phyloP scores from a whole-genome alignment of 2,113 vertebrate species.

The Numida meleagris region DNA sequence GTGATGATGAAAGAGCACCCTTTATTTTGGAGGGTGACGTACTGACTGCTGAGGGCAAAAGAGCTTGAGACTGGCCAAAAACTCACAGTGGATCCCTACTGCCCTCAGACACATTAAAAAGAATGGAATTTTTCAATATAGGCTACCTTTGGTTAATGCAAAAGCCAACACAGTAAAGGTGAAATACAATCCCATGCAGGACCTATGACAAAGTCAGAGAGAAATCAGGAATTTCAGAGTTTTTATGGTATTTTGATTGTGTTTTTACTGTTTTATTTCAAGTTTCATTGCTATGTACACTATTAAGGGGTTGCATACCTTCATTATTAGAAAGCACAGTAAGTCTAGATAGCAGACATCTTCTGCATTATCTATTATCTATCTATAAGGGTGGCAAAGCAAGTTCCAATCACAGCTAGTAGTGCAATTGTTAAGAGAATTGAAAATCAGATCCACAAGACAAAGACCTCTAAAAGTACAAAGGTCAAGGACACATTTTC shows the following conservation, averaged over 20 bases:
- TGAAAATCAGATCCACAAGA: background rate
- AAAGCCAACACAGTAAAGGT: background rate
- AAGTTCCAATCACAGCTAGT: background rate
- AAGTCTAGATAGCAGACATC: background rate
- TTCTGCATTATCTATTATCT: background rate
- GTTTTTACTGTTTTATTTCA: background rate
- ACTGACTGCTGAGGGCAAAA: background rate
- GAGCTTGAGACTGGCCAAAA: background rate
- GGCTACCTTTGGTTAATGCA: background rate
- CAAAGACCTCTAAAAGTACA: background rate
- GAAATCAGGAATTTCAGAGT: background rate
- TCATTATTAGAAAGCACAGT: background rate
- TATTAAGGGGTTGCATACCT: background rate
- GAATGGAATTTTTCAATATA: background rate
- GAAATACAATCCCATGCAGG: background rate
- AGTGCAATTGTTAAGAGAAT: background rate
- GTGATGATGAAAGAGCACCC: background rate
- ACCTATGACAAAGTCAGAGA: background rate
- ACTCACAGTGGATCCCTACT: background rate
- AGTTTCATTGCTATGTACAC: background rate
- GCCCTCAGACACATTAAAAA: background rate
- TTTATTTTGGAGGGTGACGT: background rate
- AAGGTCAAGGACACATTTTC: background rate
- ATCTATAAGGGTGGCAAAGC: background rate
- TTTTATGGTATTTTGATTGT: background rate